A percentile compares a stretch with the other conserved stretches of the same genome.
These are phyloP conservation scores for Hyperoplus lanceolatus DNA, from an alignment of 2,797 vertebrate genomes.

Conservation along the genomic window DNA sequence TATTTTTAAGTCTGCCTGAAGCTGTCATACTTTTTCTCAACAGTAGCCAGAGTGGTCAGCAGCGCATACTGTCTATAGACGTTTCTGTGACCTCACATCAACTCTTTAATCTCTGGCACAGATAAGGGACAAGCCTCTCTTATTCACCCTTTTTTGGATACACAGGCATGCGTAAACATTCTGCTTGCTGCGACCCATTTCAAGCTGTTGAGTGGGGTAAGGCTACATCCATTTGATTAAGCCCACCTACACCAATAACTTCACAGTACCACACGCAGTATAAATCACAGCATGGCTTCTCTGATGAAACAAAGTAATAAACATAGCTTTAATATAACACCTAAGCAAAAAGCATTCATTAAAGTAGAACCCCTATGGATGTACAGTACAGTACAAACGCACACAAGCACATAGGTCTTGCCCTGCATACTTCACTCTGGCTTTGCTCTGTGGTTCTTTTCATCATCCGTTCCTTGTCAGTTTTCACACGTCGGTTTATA, in stretches of 20 bases:
- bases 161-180: neutral
- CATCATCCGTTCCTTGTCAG: constrained; percentile 23
- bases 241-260: constrained; percentile 2
- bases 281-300: neutral
- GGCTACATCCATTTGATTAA: constrained; percentile 12
- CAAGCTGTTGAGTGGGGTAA: constrained; percentile 12
- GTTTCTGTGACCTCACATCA: neutral
- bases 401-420: neutral
- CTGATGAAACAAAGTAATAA: neutral
- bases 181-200: constrained; percentile 6
- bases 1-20: neutral
- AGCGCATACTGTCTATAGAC: neutral
- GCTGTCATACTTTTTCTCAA: neutral
- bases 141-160: constrained; percentile 8
- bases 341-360: constrained; percentile 14
- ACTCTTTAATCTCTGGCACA: neutral
- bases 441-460: neutral
- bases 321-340: constrained; percentile 18
- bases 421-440: neutral
- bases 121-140: neutral
- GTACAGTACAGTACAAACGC: neutral
- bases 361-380: constrained; percentile 12
- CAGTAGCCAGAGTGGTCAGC: neutral
- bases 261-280: neutral
- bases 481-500: constrained; percentile 43